A percentile compares a stretch with the other conserved stretches of the same genome.
Evolutionary conservation across 1,140 invertebrate genomes (phyloP).

Genomic region (Hycleus phaleratus): DNA sequence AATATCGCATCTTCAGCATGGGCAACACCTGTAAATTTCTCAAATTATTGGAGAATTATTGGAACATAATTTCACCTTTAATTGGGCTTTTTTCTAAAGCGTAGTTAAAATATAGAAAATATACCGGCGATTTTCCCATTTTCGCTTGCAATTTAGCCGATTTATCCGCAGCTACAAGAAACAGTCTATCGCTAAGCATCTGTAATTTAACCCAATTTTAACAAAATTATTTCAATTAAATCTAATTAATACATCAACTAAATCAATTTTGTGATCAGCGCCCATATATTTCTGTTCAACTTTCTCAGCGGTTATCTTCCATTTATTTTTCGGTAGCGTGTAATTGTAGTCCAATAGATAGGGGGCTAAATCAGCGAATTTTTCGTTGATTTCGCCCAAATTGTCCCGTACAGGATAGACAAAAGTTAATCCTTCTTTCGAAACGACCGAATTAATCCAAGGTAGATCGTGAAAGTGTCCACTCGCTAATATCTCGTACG

Average conservation of each 20-base stretch:
- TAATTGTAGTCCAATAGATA: constrained; percentile 7
- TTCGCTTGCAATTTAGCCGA: constrained; percentile 47
- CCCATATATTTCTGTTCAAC: constrained; percentile 2
- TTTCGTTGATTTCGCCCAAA: neutral
- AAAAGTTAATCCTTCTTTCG: constrained; percentile 27
- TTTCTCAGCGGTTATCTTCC: neutral
- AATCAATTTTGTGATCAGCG: no score
- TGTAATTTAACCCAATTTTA: constrained; percentile 27
- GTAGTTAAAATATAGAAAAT: constrained; percentile 49
- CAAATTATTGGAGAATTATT: neutral
- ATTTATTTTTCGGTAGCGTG: neutral
- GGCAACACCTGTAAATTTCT: constrained; percentile 1
- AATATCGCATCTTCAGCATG: constrained; percentile 1
- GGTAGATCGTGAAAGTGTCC: constrained; percentile 37
- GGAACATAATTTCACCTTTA: neutral
- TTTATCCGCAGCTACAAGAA: constrained; percentile 46
- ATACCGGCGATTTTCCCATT: constrained; percentile 46
- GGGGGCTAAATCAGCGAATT: constrained; percentile 1
- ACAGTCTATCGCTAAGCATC: constrained; percentile 50
- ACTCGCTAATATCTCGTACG: constrained; percentile 42
- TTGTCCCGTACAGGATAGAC: neutral
- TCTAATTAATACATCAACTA: neutral
- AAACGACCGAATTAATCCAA: constrained; percentile 27
- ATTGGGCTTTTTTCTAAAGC: neutral
- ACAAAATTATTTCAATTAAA: neutral